These are phyloP conservation scores for Copsychus sechellarum DNA, from an alignment of 2,113 vertebrate genomes.

Conservation along the genomic window DNA sequence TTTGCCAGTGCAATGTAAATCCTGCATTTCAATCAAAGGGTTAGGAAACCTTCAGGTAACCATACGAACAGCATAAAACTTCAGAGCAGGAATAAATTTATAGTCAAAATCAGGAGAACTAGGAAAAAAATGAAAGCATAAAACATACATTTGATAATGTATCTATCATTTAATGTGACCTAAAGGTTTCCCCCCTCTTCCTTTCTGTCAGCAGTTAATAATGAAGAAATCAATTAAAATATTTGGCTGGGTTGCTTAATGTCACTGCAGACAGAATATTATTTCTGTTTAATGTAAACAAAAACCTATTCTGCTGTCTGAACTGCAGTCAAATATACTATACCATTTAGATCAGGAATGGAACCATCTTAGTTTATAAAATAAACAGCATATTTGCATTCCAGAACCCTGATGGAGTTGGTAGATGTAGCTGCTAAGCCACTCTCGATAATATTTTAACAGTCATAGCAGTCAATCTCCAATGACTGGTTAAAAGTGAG, in stretches of 20 bases:
- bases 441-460: background rate
- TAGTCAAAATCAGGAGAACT: background rate
- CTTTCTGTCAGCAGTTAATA: background rate
- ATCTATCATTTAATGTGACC: background rate
- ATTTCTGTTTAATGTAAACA: background rate
- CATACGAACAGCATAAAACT: background rate
- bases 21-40: constrained; percentile 21
- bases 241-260: background rate
- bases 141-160: background rate
- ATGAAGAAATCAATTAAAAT: background rate
- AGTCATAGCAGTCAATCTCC: background rate
- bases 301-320: background rate
- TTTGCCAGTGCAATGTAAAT: background rate
- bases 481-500: background rate
- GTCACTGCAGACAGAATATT: background rate
- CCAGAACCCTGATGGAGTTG: background rate
- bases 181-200: background rate
- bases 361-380: background rate
- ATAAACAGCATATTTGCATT: background rate
- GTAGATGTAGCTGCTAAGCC: background rate
- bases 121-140: background rate
- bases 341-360: background rate
- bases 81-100: background rate
- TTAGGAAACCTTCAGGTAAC: constrained; percentile 24
- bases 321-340: background rate